A percentile compares a stretch with the other conserved stretches of the same genome.
These are phyloP conservation scores for Butorides virescens DNA, from an alignment of 2,113 vertebrate species.

Conservation along the genomic window DNA sequence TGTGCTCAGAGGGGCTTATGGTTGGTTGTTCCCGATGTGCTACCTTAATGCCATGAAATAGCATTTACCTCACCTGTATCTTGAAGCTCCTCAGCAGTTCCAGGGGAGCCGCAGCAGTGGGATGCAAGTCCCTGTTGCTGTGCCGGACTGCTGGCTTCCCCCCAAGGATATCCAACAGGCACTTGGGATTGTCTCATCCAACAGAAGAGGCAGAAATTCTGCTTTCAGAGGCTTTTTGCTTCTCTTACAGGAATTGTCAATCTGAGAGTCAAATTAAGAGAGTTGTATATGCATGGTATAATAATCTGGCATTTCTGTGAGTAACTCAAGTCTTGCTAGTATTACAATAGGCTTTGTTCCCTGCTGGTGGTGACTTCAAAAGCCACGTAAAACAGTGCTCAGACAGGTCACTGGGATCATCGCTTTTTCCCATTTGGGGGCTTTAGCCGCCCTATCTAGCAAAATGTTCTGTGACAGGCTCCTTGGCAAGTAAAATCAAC, in stretches of 20 bases:
- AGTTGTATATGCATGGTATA: background rate
- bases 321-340: background rate
- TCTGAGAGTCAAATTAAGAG: background rate
- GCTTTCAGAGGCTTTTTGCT: background rate
- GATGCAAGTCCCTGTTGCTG: background rate
- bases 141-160: background rate
- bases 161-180: background rate
- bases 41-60: background rate
- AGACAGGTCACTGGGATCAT: background rate
- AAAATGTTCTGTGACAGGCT: background rate
- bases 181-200: background rate
- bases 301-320: background rate
- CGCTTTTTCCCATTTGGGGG: background rate
- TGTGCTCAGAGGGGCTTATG: background rate
- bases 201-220: background rate
- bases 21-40: background rate
- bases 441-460: background rate
- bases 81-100: accelerated
- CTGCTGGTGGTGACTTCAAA: background rate
- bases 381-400: background rate
- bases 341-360: background rate
- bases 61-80: background rate
- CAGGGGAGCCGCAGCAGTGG: accelerated
- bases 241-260: background rate
- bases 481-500: background rate